A percentile compares a stretch with the other conserved stretches of the same genome.
Evolutionary conservation across 2,797 vertebrate species (phyloP).

Genomic region (Danio tinwini): DNA sequence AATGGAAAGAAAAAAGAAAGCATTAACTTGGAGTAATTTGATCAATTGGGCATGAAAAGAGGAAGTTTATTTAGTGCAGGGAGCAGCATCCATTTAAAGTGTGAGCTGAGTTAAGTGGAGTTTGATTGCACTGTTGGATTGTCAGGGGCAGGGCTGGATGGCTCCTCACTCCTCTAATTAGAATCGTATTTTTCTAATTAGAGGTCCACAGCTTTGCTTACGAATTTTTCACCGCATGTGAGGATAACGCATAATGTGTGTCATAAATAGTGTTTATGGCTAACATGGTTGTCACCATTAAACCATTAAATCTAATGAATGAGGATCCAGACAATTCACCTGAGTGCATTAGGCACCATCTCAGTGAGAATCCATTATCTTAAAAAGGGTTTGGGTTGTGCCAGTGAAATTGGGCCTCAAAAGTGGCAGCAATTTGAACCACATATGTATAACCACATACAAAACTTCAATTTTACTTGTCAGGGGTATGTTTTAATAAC

Average conservation of each 20-base stretch:
- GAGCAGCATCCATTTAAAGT: conserved; percentile 71
- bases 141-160: conserved; percentile 72
- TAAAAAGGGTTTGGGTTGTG: conserved; percentile 63
- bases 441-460: background rate
- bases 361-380: conserved; percentile 71
- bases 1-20: conserved; percentile 53
- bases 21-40: conserved; percentile 80
- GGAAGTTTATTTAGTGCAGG: conserved; percentile 74
- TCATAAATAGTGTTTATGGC: conserved; percentile 83
- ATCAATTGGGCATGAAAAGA: conserved; percentile 85
- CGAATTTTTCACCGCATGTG: conserved; percentile 68
- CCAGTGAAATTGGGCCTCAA: conserved; percentile 42
- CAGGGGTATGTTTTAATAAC: background rate
- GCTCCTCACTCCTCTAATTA: conserved; percentile 63
- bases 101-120: conserved; percentile 70
- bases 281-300: conserved; percentile 77
- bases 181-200: conserved; percentile 78
- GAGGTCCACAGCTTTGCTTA: conserved; percentile 67
- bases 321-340: conserved; percentile 77
- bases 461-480: background rate
- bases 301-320: conserved; percentile 81
- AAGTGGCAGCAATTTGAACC: conserved; percentile 22
- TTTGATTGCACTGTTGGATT: conserved; percentile 80
- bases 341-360: conserved; percentile 77
- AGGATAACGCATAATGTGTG: conserved; percentile 72